Percentiles rank a stretch among this genome's conserved stretches.
Evolutionary conservation across 1,140 invertebrate species (phyloP).

Genomic region (Ptiloglossa arizonensis): DNA sequence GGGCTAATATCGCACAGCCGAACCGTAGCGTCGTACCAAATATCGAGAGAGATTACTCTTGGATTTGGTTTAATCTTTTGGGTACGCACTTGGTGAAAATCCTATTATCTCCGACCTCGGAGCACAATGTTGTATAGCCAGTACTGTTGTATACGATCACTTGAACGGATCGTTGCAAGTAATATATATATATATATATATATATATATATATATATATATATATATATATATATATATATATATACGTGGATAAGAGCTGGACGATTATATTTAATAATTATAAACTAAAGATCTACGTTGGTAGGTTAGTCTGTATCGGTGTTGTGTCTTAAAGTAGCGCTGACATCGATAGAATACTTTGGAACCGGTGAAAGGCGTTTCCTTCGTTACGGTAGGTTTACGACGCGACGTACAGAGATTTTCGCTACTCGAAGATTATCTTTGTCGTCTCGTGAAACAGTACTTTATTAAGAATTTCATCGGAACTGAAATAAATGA

Average conservation of each 20-base stretch:
- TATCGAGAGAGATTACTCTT: not conserved
- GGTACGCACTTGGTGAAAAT: constrained; percentile 29
- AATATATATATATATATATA: too few species aligned
- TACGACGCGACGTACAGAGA: too few species aligned
- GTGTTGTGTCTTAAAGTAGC: too few species aligned
- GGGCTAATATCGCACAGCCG: not conserved
- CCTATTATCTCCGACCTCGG: constrained; percentile 37
- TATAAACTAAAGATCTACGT: not conserved
- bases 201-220: too few species aligned
- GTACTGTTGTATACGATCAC: not conserved
- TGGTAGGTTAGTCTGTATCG: not conserved
- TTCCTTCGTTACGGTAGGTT: too few species aligned
- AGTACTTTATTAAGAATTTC: too few species aligned
- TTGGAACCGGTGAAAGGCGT: too few species aligned
- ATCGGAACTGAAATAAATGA: too few species aligned
- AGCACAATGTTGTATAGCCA: not conserved
- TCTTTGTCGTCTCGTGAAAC: too few species aligned
- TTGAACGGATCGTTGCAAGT: not conserved
- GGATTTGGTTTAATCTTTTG: constrained; percentile 22
- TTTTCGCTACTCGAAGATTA: too few species aligned
- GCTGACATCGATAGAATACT: too few species aligned
- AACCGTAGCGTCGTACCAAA: not conserved
- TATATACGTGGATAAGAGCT: not conserved
- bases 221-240: too few species aligned
- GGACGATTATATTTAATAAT: not conserved